Percentiles rank a stretch among this genome's conserved stretches.
Evolutionary conservation across 2,888 invertebrate species (phyloP).

Genomic region (Agriotes lineatus): DNA sequence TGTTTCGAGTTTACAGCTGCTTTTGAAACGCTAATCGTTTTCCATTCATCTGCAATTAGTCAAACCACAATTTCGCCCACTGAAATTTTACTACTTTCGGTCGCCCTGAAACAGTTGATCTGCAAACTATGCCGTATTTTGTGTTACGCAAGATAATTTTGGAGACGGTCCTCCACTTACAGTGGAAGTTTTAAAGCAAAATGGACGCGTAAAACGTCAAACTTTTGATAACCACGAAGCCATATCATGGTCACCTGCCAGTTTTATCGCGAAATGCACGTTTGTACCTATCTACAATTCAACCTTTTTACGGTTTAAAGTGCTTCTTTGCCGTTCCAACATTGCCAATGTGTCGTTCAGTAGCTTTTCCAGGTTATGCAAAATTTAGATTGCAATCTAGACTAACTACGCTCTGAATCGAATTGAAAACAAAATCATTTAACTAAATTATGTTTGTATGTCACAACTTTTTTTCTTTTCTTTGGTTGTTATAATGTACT

Average conservation of each 20-base stretch:
- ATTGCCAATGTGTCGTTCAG: neutral
- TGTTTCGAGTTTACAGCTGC: constrained; percentile 6
- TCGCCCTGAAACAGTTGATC: too few species aligned
- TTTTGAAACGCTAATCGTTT: neutral
- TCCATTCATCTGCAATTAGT: neutral
- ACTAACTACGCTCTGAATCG: too few species aligned
- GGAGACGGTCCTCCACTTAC: too few species aligned
- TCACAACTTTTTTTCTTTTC: too few species aligned
- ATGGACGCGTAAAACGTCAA: constrained; percentile 16
- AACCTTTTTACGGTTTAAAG: neutral
- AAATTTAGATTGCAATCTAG: too few species aligned
- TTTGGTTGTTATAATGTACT: too few species aligned
- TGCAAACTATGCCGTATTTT: too few species aligned
- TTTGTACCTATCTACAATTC: neutral
- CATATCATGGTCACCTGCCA: constrained; percentile 3
- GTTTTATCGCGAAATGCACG: constrained; percentile 20
- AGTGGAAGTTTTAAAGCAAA: constrained; percentile 6
- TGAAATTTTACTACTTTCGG: neutral
- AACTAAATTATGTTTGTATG: too few species aligned
- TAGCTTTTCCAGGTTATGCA: neutral
- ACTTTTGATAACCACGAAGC: constrained; percentile 16
- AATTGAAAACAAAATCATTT: too few species aligned
- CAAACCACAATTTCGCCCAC: neutral
- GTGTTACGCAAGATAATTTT: too few species aligned
- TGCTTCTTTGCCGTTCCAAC: neutral